A percentile compares a stretch with the other conserved stretches of the same genome.
phyloP scores from a whole-genome alignment of 2,888 invertebrate genomes.

The Philhelius pedissequus region DNA sequence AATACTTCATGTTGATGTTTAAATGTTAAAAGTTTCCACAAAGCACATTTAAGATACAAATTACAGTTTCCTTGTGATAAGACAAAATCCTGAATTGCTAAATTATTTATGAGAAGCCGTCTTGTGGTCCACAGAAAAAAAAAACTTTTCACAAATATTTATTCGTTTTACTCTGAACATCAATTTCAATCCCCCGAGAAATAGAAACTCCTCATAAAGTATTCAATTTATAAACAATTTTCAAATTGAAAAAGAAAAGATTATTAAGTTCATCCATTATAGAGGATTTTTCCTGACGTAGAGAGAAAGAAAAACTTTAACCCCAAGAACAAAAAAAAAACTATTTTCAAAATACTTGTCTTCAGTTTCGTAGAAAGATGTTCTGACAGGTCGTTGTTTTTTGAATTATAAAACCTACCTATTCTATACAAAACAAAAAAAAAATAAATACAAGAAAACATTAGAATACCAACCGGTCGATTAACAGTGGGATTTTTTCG shows the following conservation, averaged over 20 bases:
- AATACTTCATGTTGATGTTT: not conserved
- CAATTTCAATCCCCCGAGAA: not conserved
- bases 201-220: conserved; percentile 26
- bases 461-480: not conserved
- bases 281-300: not conserved
- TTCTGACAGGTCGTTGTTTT: conserved; percentile 18
- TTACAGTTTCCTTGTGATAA: not conserved
- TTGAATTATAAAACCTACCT: not conserved
- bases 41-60: not conserved
- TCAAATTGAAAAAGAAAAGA: not conserved
- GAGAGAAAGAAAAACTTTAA: not conserved
- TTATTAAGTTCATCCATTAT: conserved; percentile 17
- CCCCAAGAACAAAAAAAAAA: not conserved
- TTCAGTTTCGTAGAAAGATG: not conserved
- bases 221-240: conserved; percentile 51
- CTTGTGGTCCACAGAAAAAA: not conserved
- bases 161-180: not conserved
- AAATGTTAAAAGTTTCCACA: conserved; percentile 3
- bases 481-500: not conserved
- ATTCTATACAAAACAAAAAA: not conserved
- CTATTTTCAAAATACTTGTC: not conserved
- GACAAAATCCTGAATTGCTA: conserved; percentile 2
- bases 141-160: conserved; percentile 6
- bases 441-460: not conserved
- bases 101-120: conserved; percentile 10